Percentiles rank a stretch among this genome's conserved stretches.
Evolutionary conservation across 30 jellyfish, hydroid and myxozoan species (phyloP).

Genomic region (Aurelia aurita complex sp. Pacific): DNA sequence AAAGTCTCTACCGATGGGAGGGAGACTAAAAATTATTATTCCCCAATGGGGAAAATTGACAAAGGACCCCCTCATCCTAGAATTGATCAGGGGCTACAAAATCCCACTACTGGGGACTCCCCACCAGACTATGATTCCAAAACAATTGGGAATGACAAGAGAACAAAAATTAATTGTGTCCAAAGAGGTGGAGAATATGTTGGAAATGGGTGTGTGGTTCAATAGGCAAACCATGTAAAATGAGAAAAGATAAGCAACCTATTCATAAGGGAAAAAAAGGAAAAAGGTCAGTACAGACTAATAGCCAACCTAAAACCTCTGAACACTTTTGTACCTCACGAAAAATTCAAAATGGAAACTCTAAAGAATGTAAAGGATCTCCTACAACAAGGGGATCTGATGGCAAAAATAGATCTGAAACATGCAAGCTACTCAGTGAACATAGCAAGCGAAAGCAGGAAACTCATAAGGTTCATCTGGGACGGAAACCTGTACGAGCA

Average conservation of each 20-base stretch:
- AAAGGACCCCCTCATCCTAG: background rate
- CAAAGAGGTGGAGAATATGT: slow-evolving; percentile 4
- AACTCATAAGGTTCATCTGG: background rate
- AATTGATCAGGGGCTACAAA: slow-evolving; percentile 14
- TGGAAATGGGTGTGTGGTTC: slow-evolving; percentile 15
- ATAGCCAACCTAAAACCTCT: background rate
- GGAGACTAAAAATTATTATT: background rate
- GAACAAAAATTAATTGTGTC: background rate
- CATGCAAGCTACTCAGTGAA: background rate
- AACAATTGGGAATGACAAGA: background rate
- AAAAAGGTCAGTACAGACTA: slow-evolving; percentile 12
- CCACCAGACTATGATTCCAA: background rate
- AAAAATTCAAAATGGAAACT: background rate
- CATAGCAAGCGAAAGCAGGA: background rate
- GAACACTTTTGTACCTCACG: background rate
- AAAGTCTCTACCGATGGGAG: background rate
- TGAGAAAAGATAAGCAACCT: slow-evolving; percentile 11
- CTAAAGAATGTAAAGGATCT: background rate
- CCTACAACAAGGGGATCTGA: background rate
- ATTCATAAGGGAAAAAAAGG: slow-evolving; percentile 8
- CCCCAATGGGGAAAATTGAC: slow-evolving; percentile 7
- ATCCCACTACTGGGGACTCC: slow-evolving; percentile 17
- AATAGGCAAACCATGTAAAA: background rate
- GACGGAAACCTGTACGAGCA: background rate
- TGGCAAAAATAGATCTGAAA: background rate